These are phyloP conservation scores for Heliconius cydno DNA, from an alignment of 2,888 invertebrate genomes.

Conservation along the genomic window DNA sequence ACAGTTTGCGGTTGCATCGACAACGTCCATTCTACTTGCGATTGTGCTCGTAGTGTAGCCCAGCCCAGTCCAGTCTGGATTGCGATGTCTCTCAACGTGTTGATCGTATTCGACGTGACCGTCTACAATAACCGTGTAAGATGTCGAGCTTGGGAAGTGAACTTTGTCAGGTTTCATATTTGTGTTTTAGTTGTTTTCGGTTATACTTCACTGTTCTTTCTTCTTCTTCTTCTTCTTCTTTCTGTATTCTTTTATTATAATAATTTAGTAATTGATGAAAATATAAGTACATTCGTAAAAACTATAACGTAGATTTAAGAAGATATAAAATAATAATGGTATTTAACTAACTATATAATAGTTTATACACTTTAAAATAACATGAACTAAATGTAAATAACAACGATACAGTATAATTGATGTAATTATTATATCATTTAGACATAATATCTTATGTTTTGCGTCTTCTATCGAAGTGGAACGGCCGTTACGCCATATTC, in stretches of 20 bases:
- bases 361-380: background rate
- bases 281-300: background rate
- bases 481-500: constrained; percentile 41
- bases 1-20: constrained; percentile 64
- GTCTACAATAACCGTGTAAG: background rate
- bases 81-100: constrained; percentile 40
- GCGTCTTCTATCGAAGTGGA: constrained; percentile 23
- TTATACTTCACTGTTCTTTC: too few relatives aligned
- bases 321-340: background rate
- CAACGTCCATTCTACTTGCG: constrained; percentile 51
- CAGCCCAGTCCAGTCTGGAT: background rate
- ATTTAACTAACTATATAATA: too few relatives aligned
- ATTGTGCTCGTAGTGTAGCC: constrained; percentile 27
- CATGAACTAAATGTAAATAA: background rate
- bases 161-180: background rate
- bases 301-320: too few relatives aligned
- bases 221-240: too few relatives aligned
- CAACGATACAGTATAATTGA: background rate
- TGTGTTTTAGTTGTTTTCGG: background rate
- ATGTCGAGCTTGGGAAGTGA: background rate
- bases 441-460: constrained; percentile 8
- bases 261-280: background rate
- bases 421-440: constrained; percentile 31
- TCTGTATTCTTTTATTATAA: too few relatives aligned
- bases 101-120: constrained; percentile 15